These are phyloP conservation scores for Cistogaster globosa DNA, from an alignment of 2,888 invertebrate genomes.

Conservation along the genomic window DNA sequence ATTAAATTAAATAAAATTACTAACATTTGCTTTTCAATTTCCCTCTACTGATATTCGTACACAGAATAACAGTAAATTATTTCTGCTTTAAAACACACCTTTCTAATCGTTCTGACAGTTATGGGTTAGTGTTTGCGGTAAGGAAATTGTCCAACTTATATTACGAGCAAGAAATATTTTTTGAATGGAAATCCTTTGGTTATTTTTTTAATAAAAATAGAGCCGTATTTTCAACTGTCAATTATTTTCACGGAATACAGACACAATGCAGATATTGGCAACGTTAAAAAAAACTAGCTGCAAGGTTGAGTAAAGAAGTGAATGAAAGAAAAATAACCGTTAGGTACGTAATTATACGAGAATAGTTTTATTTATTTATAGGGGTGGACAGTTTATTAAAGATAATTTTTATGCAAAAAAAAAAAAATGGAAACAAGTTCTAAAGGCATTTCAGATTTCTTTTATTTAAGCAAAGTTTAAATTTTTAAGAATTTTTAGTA, in stretches of 20 bases:
- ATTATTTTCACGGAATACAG: slow-evolving; percentile 22
- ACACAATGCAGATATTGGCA: background rate
- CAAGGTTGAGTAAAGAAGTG: slow-evolving; percentile 12
- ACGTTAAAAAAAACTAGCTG: background rate
- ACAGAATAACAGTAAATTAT: background rate
- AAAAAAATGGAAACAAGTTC: background rate
- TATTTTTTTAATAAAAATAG: slow-evolving; percentile 40
- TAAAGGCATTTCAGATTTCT: background rate
- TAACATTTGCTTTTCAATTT: background rate
- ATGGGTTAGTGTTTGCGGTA: slow-evolving; percentile 53
- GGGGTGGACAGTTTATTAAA: slow-evolving; percentile 18
- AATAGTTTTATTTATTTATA: slow-evolving; percentile 17
- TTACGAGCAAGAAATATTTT: slow-evolving; percentile 1
- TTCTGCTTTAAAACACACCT: slow-evolving; percentile 54
- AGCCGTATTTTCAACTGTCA: slow-evolving; percentile 51
- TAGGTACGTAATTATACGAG: background rate
- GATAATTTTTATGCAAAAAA: background rate
- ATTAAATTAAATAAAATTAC: too few species aligned
- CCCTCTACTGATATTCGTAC: background rate
- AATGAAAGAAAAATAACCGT: slow-evolving; percentile 15
- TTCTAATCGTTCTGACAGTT: slow-evolving; percentile 64
- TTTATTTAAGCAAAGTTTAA: too few species aligned
- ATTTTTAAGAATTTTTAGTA: too few species aligned
- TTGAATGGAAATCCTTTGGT: background rate
- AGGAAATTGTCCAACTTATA: slow-evolving; percentile 52